A percentile compares a stretch with the other conserved stretches of the same genome.
Conservation (phyloP, 2,113 vertebrate species). For the Platichthys stellatus region DNA sequence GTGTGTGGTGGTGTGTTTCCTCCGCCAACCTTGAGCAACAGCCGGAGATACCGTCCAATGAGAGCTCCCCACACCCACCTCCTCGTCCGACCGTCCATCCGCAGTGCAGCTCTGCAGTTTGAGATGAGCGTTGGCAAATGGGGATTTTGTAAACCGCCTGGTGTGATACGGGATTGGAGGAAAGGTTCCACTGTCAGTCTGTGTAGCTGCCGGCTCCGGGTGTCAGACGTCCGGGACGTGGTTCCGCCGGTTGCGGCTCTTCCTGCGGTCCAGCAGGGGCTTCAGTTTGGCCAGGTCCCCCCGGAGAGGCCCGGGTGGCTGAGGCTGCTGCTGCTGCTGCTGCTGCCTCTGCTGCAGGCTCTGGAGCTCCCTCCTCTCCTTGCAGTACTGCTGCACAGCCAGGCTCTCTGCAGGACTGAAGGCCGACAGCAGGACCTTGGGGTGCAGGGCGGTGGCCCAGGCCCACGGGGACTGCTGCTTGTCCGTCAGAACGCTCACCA, state of each 20-base stretch:
- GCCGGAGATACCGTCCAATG: too few species aligned
- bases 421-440: slow-evolving; percentile 88
- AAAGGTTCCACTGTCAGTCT: slow-evolving; percentile 11
- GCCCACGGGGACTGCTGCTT: slow-evolving; percentile 90
- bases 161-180: slow-evolving; percentile 8
- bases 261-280: slow-evolving; percentile 91
- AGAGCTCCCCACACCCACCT: slow-evolving; percentile 15
- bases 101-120: slow-evolving; percentile 38
- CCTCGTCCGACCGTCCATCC: slow-evolving; percentile 29
- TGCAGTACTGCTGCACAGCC: slow-evolving; percentile 95
- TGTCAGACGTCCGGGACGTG: slow-evolving; percentile 87
- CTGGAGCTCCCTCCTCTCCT: slow-evolving; percentile 89
- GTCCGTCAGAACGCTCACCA: slow-evolving; percentile 87
- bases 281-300: slow-evolving; percentile 95
- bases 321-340: slow-evolving; percentile 48
- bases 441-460: slow-evolving; percentile 88
- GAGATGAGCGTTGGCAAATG: slow-evolving; percentile 37
- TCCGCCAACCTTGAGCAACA: slow-evolving; percentile 62
- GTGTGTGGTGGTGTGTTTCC: slow-evolving; percentile 46
- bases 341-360: slow-evolving; percentile 68
- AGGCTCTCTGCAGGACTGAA: slow-evolving; percentile 91
- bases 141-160: slow-evolving; percentile 14
- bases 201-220: slow-evolving; percentile 2
- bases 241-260: slow-evolving; percentile 94
- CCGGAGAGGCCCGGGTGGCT: slow-evolving; percentile 75